Percentiles rank a stretch among this genome's conserved stretches.
Evolutionary conservation across 2,888 invertebrate genomes (phyloP).

Genomic region (Xylocampa areola): DNA sequence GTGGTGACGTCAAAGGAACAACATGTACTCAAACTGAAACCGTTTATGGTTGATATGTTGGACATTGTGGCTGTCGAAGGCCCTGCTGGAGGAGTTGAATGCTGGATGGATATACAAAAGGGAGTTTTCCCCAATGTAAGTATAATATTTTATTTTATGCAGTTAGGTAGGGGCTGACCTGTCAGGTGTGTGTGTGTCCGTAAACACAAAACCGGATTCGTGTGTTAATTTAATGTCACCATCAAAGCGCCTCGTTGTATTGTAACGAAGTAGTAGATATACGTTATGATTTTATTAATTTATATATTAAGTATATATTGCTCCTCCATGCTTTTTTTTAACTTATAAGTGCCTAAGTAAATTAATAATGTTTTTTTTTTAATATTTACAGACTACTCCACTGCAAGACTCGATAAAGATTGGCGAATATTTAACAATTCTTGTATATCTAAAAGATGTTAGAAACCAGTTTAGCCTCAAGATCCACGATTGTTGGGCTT

Average conservation of each 20-base stretch:
- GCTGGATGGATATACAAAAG: slow-evolving; percentile 94
- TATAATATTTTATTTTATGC: not conserved
- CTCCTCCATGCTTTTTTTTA: too few species aligned
- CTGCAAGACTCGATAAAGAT: slow-evolving; percentile 91
- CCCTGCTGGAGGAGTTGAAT: slow-evolving; percentile 91
- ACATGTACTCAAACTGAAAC: slow-evolving; percentile 87
- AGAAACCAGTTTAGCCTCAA: slow-evolving; percentile 91
- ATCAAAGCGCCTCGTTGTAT: too few species aligned
- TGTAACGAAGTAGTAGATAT: too few species aligned
- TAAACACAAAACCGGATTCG: too few species aligned
- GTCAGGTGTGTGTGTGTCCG: too few species aligned
- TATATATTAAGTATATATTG: too few species aligned
- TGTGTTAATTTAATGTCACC: too few species aligned
- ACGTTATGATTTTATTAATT: too few species aligned
- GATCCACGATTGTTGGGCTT: slow-evolving; percentile 93
- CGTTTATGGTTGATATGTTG: slow-evolving; percentile 92
- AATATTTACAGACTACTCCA: slow-evolving; percentile 86
- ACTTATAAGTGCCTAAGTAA: too few species aligned
- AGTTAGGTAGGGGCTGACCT: too few species aligned
- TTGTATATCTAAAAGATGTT: slow-evolving; percentile 92
- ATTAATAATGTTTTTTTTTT: too few species aligned
- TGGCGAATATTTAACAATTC: slow-evolving; percentile 92
- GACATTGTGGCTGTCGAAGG: slow-evolving; percentile 92
- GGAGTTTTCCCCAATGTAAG: slow-evolving; percentile 92
- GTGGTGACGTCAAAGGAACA: slow-evolving; percentile 67